phyloP scores from a whole-genome alignment of 2,113 vertebrate genomes.

The Lonchura striata region DNA sequence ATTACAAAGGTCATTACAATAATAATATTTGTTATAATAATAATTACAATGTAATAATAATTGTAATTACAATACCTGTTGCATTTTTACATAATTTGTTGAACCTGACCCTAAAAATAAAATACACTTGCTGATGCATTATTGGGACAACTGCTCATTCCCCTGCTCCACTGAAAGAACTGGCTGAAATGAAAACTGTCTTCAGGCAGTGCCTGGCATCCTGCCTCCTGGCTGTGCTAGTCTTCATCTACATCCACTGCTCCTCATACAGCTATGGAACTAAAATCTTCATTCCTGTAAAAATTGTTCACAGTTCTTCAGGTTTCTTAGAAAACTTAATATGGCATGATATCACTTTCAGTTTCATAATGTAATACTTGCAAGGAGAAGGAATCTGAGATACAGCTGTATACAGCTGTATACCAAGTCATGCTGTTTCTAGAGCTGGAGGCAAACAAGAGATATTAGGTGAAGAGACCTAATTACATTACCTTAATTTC shows the following conservation, averaged over 20 bases:
- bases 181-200: background rate
- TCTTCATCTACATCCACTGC: background rate
- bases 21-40: background rate
- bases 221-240: background rate
- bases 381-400: background rate
- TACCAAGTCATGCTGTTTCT: background rate
- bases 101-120: background rate
- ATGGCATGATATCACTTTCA: background rate
- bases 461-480: background rate
- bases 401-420: background rate
- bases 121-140: background rate
- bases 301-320: background rate
- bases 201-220: background rate
- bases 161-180: background rate
- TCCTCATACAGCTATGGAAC: background rate
- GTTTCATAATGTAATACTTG: background rate
- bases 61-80: background rate
- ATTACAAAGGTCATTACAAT: background rate
- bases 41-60: background rate
- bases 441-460: background rate
- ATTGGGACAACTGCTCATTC: background rate
- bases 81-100: background rate
- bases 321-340: background rate
- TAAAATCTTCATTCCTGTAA: background rate
- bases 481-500: slow-evolving; percentile 83